Conservation (phyloP, 1,140 invertebrate species). For the Formica exsecta region DNA sequence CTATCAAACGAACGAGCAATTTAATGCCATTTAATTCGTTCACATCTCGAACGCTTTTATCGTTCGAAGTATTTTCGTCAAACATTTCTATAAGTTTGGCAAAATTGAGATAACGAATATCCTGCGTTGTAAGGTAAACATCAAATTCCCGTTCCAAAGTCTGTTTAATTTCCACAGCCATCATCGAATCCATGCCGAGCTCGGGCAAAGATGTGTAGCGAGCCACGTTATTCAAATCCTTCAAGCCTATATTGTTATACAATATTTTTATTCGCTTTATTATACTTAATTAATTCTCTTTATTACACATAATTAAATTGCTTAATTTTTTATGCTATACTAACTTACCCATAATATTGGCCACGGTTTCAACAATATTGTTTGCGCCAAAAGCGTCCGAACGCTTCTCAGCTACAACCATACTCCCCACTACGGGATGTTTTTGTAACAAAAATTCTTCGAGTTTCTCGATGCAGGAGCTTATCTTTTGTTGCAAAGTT, state of each 20-base stretch:
- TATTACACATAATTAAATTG: too few relatives aligned
- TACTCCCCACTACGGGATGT: conserved; percentile 83
- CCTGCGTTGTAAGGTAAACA: conserved; percentile 90
- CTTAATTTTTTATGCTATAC: too few relatives aligned
- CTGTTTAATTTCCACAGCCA: conserved; percentile 94
- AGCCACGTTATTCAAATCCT: conserved; percentile 88
- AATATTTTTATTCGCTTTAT: too few relatives aligned
- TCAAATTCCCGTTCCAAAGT: conserved; percentile 91
- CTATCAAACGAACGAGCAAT: too few relatives aligned
- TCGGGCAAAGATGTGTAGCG: conserved; percentile 90
- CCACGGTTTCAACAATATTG: conserved; percentile 80
- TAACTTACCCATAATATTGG: conserved; percentile 8
- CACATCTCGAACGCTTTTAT: too few relatives aligned
- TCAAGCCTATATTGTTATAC: conserved; percentile 78
- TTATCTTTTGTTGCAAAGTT: conserved; percentile 90
- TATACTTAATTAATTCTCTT: neutral
- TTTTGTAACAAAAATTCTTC: conserved; percentile 88
- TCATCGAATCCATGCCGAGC: conserved; percentile 93
- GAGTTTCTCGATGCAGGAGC: conserved; percentile 87
- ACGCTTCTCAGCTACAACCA: conserved; percentile 55
- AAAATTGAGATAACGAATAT: conserved; percentile 86
- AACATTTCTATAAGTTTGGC: too few relatives aligned
- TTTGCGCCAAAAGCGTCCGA: conserved; percentile 73
- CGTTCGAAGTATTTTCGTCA: too few relatives aligned
- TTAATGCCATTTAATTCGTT: too few relatives aligned